Percentiles rank a stretch among this genome's conserved stretches.
phyloP scores from a whole-genome alignment of 1,140 invertebrate genomes.

The Drosophila tropicalis region DNA sequence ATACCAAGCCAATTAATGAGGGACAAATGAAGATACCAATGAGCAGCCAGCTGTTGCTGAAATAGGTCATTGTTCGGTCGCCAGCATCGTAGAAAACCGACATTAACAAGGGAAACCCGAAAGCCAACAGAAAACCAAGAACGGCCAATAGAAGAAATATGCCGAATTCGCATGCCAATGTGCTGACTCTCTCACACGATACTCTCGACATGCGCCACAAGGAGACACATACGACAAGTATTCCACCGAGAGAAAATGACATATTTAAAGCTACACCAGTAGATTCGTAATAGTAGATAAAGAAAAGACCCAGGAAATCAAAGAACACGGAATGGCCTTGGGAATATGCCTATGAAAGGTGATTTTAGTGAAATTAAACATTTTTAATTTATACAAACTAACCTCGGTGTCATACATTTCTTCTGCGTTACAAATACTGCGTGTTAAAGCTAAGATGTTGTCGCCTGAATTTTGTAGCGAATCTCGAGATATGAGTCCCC shows the following conservation, averaged over 20 bases:
- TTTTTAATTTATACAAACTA: not conserved
- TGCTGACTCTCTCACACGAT: constrained; percentile 26
- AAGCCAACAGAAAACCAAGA: constrained; percentile 86
- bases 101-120: constrained; percentile 84
- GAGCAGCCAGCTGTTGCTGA: constrained; percentile 86
- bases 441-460: constrained; percentile 89
- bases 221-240: constrained; percentile 81
- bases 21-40: constrained; percentile 86
- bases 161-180: constrained; percentile 25
- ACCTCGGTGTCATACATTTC: constrained; percentile 84
- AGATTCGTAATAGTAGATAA: constrained; percentile 86
- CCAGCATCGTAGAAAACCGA: constrained; percentile 82
- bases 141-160: constrained; percentile 77
- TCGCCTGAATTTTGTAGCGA: constrained; percentile 92
- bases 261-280: constrained; percentile 85
- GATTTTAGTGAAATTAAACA: not conserved
- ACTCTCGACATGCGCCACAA: constrained; percentile 65
- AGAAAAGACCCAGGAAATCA: constrained; percentile 90
- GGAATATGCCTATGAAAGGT: constrained; percentile 51
- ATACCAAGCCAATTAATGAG: constrained; percentile 79
- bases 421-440: constrained; percentile 86
- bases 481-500: constrained; percentile 89
- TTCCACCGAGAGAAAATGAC: constrained; percentile 83
- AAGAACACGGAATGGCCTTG: constrained; percentile 88
- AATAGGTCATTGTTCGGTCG: constrained; percentile 87